A percentile compares a stretch with the other conserved stretches of the same genome.
Evolutionary conservation across 1,140 invertebrate genomes (phyloP).

Genomic region (Brachystomella parvula): DNA sequence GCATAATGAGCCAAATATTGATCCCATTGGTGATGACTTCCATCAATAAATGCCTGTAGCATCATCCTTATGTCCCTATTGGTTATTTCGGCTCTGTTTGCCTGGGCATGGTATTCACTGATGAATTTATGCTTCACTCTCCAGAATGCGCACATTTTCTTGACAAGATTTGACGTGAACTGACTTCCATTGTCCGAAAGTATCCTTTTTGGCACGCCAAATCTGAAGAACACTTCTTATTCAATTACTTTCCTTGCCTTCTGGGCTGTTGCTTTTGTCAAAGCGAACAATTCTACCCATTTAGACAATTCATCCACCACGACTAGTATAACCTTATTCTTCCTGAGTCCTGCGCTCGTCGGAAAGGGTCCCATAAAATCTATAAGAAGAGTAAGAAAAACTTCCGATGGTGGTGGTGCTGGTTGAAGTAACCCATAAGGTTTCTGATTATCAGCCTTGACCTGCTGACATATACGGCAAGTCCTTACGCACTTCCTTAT

Average conservation of each 20-base stretch:
- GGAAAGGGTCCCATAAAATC: background rate
- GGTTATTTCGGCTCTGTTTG: constrained; percentile 39
- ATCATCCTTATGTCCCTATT: constrained; percentile 44
- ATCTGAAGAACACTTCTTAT: constrained; percentile 28
- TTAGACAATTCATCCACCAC: constrained; percentile 13
- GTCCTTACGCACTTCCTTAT: background rate
- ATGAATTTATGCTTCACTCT: background rate
- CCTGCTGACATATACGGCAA: background rate
- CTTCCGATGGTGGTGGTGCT: background rate
- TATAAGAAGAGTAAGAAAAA: background rate
- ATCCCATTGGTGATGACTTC: constrained; percentile 41
- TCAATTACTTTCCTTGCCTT: constrained; percentile 1
- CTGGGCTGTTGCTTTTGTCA: background rate
- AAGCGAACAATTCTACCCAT: constrained; percentile 15
- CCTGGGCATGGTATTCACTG: background rate
- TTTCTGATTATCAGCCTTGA: background rate
- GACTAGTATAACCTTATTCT: background rate
- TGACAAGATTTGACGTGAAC: constrained; percentile 9
- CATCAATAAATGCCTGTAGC: constrained; percentile 40
- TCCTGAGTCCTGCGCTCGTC: background rate
- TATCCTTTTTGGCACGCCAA: constrained; percentile 38
- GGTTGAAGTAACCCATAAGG: background rate
- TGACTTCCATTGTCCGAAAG: constrained; percentile 39
- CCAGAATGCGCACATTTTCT: background rate
- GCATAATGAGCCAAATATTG: constrained; percentile 41